phyloP scores from a whole-genome alignment of 2,888 invertebrate genomes.

The Apeira syringaria region DNA sequence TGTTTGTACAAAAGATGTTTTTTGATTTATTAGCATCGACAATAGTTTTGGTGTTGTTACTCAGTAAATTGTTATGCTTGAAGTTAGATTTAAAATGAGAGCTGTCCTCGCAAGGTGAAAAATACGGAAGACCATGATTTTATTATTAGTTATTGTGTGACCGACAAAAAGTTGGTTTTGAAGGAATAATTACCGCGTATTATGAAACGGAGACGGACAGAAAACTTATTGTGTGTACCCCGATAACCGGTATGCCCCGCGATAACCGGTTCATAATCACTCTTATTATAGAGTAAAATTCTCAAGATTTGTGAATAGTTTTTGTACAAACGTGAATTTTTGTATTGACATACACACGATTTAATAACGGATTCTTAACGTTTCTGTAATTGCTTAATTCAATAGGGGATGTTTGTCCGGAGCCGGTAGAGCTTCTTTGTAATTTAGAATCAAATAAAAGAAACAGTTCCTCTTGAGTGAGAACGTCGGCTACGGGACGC shows the following conservation, averaged over 20 bases:
- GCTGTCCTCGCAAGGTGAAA: conserved; percentile 62
- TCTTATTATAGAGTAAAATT: conserved; percentile 41
- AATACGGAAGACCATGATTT: conserved; percentile 65
- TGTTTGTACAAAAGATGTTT: conserved; percentile 70
- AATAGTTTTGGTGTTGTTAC: conserved; percentile 57
- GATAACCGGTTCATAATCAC: conserved; percentile 63
- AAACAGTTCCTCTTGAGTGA: conserved; percentile 41
- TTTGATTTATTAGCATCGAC: conserved; percentile 68
- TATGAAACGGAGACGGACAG: conserved; percentile 54
- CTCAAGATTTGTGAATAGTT: conserved; percentile 45
- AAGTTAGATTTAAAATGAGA: conserved; percentile 54
- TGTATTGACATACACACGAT: conserved; percentile 35
- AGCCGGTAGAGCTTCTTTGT: conserved; percentile 50
- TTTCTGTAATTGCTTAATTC: conserved; percentile 11
- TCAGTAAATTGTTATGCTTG: conserved; percentile 57
- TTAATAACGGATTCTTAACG: conserved; percentile 13
- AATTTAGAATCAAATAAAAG: conserved; percentile 40
- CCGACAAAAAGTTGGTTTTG: conserved; percentile 64
- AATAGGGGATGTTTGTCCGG: conserved; percentile 60
- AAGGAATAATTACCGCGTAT: conserved; percentile 63
- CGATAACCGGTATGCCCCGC: conserved; percentile 16
- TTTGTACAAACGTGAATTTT: conserved; percentile 36
- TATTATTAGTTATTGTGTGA: conserved; percentile 56
- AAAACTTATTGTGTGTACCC: conserved; percentile 45
- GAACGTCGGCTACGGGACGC: conserved; percentile 37